These are phyloP conservation scores for Chironomus tepperi DNA, from an alignment of 1,140 invertebrate species.

Conservation along the genomic window DNA sequence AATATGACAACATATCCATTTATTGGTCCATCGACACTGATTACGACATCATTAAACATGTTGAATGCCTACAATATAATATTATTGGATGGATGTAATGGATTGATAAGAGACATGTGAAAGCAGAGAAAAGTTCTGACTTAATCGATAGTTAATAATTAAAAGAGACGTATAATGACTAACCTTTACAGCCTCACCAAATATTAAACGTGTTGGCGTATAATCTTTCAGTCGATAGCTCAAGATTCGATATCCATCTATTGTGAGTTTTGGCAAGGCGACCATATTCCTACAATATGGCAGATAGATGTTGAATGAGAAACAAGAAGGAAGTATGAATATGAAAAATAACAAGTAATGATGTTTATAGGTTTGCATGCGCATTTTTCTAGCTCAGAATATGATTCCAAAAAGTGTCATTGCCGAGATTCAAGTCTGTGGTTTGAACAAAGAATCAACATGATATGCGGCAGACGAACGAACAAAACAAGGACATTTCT, in stretches of 20 bases:
- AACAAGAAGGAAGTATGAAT: neutral
- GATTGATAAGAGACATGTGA: neutral
- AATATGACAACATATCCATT: conserved; percentile 56
- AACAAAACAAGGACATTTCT: too few species aligned
- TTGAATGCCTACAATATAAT: conserved; percentile 42
- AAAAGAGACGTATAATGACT: neutral
- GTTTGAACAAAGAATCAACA: neutral
- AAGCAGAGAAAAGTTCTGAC: neutral
- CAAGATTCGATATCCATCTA: conserved; percentile 51
- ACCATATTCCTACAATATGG: conserved; percentile 45
- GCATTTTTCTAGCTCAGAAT: too few species aligned
- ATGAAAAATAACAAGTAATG: conserved; percentile 20
- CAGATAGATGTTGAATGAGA: conserved; percentile 17
- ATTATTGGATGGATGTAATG: neutral
- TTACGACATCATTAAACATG: conserved; percentile 53
- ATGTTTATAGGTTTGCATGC: too few species aligned
- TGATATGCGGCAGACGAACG: too few species aligned
- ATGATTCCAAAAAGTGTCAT: too few species aligned
- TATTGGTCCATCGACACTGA: conserved; percentile 50
- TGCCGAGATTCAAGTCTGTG: too few species aligned
- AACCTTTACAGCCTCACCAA: conserved; percentile 46
- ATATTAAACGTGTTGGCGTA: conserved; percentile 51
- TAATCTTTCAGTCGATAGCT: conserved; percentile 48
- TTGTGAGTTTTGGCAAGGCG: conserved; percentile 45
- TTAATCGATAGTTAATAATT: neutral